Base-by-base conservation (phyloP, 2,113 vertebrate species). In the Apus apus region DNA sequence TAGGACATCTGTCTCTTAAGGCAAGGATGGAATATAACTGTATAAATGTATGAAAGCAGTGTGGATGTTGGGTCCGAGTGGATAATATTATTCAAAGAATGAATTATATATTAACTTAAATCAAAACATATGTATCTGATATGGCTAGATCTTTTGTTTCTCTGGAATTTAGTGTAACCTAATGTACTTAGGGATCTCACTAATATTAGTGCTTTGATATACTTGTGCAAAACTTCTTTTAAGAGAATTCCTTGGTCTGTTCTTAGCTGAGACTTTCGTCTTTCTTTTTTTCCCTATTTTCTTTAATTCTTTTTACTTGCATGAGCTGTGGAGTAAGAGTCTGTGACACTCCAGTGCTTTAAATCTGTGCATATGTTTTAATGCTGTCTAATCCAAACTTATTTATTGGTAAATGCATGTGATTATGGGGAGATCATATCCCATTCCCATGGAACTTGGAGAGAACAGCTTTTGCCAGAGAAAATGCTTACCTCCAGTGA, bases 361-460 rank as follows among this genome's bases (percentile, higher is more conserved):
- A 74, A 88, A 67, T 88, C 87, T 83, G 81, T 51, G 93, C 85
- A 90, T 95, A 96, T 89, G 65, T 93, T 94, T 96, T 82, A 61
- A 74, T 90, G 48, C 93, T 81, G 51, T 95, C 96, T 92, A 93
- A 85, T 95, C 81, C 86, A 72, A 85, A 94, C 76, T 89, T 97
- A 96, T 91, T 94, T 97, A 97, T 96, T 96, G 86, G 82, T 90
- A 96, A 91, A 81, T 96, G 92, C 95, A 94, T 95, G 89, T 89
- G 90, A 75, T 87, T 90, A 87, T 32, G 76, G 61, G 87, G 88
- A 86, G 83, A 71, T 70, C 58, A 23, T 54, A 71, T 72, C 66
- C 61, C 38, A 67, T 75, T 70, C 64, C 65, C 60, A 85, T 83
- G 71, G 34, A 93, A 85, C 66, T 38, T 75, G 51, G 89, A 89